Percentiles rank a stretch among this genome's conserved stretches.
Evolutionary conservation across 2,888 invertebrate genomes (phyloP).

Genomic region (Eupithecia vulgata): DNA sequence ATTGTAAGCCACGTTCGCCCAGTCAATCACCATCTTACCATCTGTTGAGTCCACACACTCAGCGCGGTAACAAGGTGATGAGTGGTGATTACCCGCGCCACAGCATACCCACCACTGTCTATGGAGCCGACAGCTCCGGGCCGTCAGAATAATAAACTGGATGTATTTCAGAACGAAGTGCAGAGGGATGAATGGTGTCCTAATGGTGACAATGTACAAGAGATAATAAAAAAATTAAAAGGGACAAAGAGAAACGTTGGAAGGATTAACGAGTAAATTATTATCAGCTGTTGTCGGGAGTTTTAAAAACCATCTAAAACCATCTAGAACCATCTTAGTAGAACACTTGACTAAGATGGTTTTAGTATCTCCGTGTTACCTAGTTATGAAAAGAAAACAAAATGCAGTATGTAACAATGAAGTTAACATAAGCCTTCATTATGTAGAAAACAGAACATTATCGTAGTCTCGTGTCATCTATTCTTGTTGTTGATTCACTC

Average conservation of each 20-base stretch:
- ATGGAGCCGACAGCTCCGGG: background rate
- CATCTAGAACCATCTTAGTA: no score
- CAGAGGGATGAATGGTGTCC: constrained; percentile 19
- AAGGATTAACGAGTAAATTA: background rate
- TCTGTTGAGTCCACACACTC: constrained; percentile 33
- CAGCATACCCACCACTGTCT: constrained; percentile 14
- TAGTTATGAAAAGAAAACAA: background rate
- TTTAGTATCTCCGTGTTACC: background rate
- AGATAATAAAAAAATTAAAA: constrained; percentile 16
- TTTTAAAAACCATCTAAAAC: no score
- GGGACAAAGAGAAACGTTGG: background rate
- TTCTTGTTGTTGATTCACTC: background rate
- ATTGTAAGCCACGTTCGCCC: background rate
- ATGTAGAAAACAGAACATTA: background rate
- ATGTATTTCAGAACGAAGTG: constrained; percentile 25
- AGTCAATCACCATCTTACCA: constrained; percentile 22
- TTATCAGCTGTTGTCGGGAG: background rate
- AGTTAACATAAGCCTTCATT: background rate
- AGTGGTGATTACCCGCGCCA: constrained; percentile 38
- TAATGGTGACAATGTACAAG: constrained; percentile 21
- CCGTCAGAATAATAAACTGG: constrained; percentile 6
- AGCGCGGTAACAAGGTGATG: constrained; percentile 38
- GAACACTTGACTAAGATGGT: background rate
- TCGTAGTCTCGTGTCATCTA: background rate
- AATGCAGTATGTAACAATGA: background rate